A percentile compares a stretch with the other conserved stretches of the same genome.
Evolutionary conservation across 2,797 vertebrate genomes (phyloP).

Genomic region (Gymnocypris eckloni): DNA sequence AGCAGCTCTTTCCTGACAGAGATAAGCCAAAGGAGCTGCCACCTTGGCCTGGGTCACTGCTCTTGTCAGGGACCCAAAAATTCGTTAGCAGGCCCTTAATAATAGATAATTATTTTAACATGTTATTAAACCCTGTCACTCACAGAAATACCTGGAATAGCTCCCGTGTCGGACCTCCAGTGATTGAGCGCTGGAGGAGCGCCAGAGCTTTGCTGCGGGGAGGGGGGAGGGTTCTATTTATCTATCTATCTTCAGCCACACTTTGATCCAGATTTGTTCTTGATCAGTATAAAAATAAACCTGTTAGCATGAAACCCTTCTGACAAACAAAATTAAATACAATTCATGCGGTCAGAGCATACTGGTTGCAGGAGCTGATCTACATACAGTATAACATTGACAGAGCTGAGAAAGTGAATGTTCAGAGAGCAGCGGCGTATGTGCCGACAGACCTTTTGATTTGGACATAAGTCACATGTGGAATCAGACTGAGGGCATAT

Average conservation of each 20-base stretch:
- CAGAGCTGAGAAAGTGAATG: constrained; percentile 58
- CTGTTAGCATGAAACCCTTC: neutral
- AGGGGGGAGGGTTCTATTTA: too few species aligned
- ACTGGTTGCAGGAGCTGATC: neutral
- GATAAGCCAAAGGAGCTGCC: constrained; percentile 36
- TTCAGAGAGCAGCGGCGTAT: constrained; percentile 54
- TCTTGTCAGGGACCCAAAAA: constrained; percentile 55
- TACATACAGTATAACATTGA: neutral
- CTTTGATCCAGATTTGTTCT: too few species aligned
- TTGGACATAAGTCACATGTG: neutral
- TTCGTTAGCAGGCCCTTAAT: constrained; percentile 55
- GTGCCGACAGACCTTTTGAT: neutral
- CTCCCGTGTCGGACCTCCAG: constrained; percentile 65
- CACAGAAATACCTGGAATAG: constrained; percentile 80
- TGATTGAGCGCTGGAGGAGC: constrained; percentile 65
- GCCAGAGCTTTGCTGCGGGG: constrained; percentile 16
- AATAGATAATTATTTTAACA: constrained; percentile 73
- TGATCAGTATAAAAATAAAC: neutral
- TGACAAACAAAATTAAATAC: neutral
- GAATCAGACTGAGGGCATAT: constrained; percentile 21
- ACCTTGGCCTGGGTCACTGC: constrained; percentile 33
- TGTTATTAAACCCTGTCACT: constrained; percentile 83
- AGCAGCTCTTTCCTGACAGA: constrained; percentile 43
- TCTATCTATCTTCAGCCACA: neutral
- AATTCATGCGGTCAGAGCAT: neutral